Percentiles rank a stretch among this genome's conserved stretches.
Evolutionary conservation across 2,797 vertebrate species (phyloP).

Genomic region (Eidolon dupreanum): DNA sequence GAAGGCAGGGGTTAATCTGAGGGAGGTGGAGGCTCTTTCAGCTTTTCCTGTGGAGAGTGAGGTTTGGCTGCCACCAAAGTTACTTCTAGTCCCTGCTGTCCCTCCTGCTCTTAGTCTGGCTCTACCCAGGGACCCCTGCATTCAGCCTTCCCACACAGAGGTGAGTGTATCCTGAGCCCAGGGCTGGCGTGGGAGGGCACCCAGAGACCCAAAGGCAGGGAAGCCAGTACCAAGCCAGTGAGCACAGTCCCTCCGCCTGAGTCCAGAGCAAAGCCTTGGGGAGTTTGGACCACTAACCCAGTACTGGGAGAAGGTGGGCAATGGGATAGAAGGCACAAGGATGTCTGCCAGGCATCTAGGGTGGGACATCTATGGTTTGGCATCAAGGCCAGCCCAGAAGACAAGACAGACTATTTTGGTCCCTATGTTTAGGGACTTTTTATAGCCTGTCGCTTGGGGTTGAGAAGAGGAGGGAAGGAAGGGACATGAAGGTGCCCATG

Average conservation of each 20-base stretch:
- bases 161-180: conserved; percentile 54
- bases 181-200: background rate
- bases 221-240: background rate
- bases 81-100: conserved; percentile 64
- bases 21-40: conserved; percentile 64
- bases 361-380: background rate
- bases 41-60: conserved; percentile 80
- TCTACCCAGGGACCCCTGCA: background rate
- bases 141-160: conserved; percentile 3
- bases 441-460: conserved; percentile 65
- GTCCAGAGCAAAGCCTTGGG: background rate
- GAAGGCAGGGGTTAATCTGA: conserved; percentile 73
- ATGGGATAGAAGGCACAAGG: background rate
- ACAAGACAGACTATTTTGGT: conserved; percentile 69
- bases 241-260: background rate
- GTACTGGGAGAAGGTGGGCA: conserved; percentile 58
- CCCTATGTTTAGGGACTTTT: conserved; percentile 77
- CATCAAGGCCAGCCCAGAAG: conserved; percentile 31
- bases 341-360: background rate
- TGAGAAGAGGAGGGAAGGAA: background rate
- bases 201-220: background rate
- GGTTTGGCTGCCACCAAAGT: conserved; percentile 74
- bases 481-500: background rate
- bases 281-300: background rate
- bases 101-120: conserved; percentile 37